Percentiles rank a stretch among this genome's conserved stretches.
phyloP scores from a whole-genome alignment of 2,888 invertebrate species.

The Meiosimyza platycephala region DNA sequence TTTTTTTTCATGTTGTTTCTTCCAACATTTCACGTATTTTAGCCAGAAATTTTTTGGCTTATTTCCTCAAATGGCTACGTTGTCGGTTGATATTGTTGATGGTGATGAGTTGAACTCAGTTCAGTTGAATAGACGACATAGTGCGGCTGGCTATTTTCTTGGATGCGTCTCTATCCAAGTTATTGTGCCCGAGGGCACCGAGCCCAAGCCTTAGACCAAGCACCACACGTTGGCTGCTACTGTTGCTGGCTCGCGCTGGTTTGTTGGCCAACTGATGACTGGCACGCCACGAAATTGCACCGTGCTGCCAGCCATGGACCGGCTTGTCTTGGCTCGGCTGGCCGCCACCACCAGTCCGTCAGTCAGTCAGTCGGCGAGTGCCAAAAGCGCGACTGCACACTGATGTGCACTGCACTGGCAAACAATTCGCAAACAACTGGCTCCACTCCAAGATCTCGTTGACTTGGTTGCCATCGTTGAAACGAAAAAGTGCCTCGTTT shows the following conservation, averaged over 20 bases:
- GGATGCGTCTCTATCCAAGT: slow-evolving; percentile 56
- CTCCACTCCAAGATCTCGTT: slow-evolving; percentile 61
- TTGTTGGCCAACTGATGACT: slow-evolving; percentile 66
- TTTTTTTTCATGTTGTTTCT: slow-evolving; percentile 20
- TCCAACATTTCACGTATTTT: slow-evolving; percentile 14
- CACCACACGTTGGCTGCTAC: slow-evolving; percentile 48
- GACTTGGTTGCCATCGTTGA: slow-evolving; percentile 42
- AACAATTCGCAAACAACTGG: slow-evolving; percentile 62
- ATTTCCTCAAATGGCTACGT: slow-evolving; percentile 11
- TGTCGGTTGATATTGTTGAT: slow-evolving; percentile 42
- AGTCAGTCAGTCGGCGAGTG: slow-evolving; percentile 27
- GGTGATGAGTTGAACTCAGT: slow-evolving; percentile 40
- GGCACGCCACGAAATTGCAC: slow-evolving; percentile 41
- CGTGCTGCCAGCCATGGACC: slow-evolving; percentile 16
- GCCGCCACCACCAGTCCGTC: slow-evolving; percentile 28
- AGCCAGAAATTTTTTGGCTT: slow-evolving; percentile 36
- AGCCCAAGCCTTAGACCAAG: slow-evolving; percentile 44
- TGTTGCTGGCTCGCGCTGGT: slow-evolving; percentile 49
- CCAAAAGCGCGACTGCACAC: slow-evolving; percentile 31
- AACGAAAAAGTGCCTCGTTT: slow-evolving; percentile 45
- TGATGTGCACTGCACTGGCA: slow-evolving; percentile 54
- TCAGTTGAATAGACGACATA: slow-evolving; percentile 44
- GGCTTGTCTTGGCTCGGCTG: slow-evolving; percentile 1
- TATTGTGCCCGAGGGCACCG: slow-evolving; percentile 59
- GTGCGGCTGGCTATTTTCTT: slow-evolving; percentile 57